These are phyloP conservation scores for Sinocyclocheilus maitianheensis DNA, from an alignment of 2,113 vertebrate genomes.

Conservation along the genomic window DNA sequence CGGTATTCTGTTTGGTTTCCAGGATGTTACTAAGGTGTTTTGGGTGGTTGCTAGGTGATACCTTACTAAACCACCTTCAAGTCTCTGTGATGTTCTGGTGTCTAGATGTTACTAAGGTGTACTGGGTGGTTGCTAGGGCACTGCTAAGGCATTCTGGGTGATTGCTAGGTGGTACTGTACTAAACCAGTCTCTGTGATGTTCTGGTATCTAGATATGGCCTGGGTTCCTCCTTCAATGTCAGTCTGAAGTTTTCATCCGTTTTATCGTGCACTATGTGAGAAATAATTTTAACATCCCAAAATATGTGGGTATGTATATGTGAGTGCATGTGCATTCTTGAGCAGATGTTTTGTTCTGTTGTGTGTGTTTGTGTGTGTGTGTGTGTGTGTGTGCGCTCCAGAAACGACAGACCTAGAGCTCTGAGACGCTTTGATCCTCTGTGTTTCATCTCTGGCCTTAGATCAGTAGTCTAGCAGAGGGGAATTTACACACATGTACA, in stretches of 20 bases:
- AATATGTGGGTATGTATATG: background rate
- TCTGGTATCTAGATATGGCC: background rate
- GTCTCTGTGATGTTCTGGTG: no score
- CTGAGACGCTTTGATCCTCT: constrained; percentile 6
- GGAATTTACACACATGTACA: background rate
- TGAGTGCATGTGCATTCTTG: background rate
- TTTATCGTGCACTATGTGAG: no score
- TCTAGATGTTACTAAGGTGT: no score
- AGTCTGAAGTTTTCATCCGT: no score
- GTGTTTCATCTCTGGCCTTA: constrained; percentile 20
- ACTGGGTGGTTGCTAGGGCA: no score
- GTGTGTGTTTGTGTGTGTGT: background rate
- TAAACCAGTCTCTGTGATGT: background rate
- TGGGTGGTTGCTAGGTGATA: background rate
- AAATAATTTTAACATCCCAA: background rate
- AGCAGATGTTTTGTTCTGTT: constrained; percentile 14
- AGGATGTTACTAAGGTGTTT: background rate
- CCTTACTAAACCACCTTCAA: no score
- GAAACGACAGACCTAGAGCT: constrained; percentile 18
- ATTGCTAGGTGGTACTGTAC: background rate
- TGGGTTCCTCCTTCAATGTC: no score
- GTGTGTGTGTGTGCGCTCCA: background rate
- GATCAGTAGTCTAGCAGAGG: constrained; percentile 14
- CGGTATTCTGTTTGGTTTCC: no score
- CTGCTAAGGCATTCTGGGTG: no score